Conservation (phyloP, 2,797 vertebrate species). For the Staurois parvus region DNA sequence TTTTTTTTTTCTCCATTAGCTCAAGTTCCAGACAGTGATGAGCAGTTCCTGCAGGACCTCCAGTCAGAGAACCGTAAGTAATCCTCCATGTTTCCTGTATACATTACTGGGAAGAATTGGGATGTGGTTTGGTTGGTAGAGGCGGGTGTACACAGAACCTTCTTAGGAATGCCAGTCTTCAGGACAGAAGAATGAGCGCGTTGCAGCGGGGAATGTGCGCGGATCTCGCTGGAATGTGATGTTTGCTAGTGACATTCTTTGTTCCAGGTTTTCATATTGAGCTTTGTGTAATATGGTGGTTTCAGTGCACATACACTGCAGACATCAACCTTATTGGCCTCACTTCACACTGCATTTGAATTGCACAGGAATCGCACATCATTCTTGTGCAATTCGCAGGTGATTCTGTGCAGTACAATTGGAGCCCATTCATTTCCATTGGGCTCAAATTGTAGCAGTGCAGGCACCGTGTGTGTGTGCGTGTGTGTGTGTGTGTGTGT, state of each 20-base stretch:
- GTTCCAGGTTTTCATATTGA: background rate
- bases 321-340: background rate
- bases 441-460: too few relatives aligned
- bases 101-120: background rate
- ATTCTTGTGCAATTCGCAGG: too few relatives aligned
- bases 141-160: background rate
- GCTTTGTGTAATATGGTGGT: background rate
- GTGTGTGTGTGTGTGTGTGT: too few relatives aligned
- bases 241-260: slow-evolving; percentile 21
- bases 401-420: too few relatives aligned
- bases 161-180: background rate
- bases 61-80: slow-evolving; percentile 97
- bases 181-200: background rate
- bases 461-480: too few relatives aligned
- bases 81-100: slow-evolving; percentile 17
- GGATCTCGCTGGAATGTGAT: slow-evolving; percentile 7
- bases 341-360: too few relatives aligned
- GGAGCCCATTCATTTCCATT: too few relatives aligned
- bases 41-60: slow-evolving; percentile 97
- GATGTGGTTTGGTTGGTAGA: background rate
- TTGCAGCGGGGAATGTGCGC: background rate
- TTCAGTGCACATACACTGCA: background rate
- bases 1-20: slow-evolving; percentile 78
- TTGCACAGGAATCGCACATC: too few relatives aligned
- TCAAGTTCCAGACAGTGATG: slow-evolving; percentile 97